These are phyloP conservation scores for Trichopoda pennipes DNA, from an alignment of 2,888 invertebrate genomes.

Conservation along the genomic window DNA sequence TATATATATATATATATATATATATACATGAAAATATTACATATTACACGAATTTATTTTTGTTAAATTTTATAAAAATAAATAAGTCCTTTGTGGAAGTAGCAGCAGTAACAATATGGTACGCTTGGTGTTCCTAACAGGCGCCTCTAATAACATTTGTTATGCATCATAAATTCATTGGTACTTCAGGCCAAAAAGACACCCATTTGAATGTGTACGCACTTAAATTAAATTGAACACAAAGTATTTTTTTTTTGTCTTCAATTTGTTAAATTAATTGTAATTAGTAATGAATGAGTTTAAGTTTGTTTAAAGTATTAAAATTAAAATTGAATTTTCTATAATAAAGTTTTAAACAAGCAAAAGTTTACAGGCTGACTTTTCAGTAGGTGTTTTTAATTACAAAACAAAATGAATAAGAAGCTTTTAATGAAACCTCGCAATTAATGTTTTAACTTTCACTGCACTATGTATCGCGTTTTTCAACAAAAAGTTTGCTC, in stretches of 20 bases:
- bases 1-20: conserved; percentile 27
- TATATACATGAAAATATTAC: conserved; percentile 41
- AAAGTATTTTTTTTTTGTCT: conserved; percentile 15
- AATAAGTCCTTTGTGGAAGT: conserved; percentile 30
- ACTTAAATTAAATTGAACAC: conserved; percentile 23
- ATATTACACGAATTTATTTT: conserved; percentile 40
- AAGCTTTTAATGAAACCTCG: too few species aligned
- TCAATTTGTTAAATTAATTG: conserved; percentile 58
- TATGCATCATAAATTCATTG: conserved; percentile 59
- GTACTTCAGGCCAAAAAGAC: conserved; percentile 20
- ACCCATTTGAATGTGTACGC: background rate
- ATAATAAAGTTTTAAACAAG: background rate
- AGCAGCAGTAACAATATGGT: background rate
- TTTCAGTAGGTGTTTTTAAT: too few species aligned
- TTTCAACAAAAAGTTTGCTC: too few species aligned
- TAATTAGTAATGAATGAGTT: conserved; percentile 52
- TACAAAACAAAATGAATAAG: too few species aligned
- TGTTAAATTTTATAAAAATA: conserved; percentile 43
- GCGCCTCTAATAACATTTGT: conserved; percentile 64
- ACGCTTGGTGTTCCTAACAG: conserved; percentile 38
- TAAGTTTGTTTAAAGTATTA: conserved; percentile 22
- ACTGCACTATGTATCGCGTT: too few species aligned
- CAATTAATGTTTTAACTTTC: too few species aligned
- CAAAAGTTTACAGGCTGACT: background rate
- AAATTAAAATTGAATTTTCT: conserved; percentile 26